A percentile compares a stretch with the other conserved stretches of the same genome.
These are phyloP conservation scores for Trialeurodes vaporariorum DNA, from an alignment of 1,140 invertebrate species.

Conservation along the genomic window DNA sequence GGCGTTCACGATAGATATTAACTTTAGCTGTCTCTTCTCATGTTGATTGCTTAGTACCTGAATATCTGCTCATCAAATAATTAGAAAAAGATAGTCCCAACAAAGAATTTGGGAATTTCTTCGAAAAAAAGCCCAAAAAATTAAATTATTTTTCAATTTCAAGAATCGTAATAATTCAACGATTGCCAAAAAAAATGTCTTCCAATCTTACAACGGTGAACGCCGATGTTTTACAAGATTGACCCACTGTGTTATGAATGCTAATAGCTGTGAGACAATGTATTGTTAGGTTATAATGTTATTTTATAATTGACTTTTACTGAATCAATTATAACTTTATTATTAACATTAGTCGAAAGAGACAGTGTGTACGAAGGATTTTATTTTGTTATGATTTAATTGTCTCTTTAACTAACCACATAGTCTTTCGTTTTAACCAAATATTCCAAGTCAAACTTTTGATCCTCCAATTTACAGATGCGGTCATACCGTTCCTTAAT, in stretches of 20 bases:
- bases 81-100: no score
- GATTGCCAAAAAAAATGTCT: no score
- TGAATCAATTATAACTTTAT: not conserved
- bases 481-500: constrained; percentile 77
- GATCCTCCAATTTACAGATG: constrained; percentile 78
- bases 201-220: no score
- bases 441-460: constrained; percentile 97
- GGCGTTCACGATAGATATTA: no score
- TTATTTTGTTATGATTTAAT: constrained; percentile 8
- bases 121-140: no score
- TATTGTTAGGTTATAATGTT: not conserved
- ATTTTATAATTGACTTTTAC: not conserved
- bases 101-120: no score
- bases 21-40: no score
- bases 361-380: constrained; percentile 8
- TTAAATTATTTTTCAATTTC: no score
- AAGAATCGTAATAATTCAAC: no score
- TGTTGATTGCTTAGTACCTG: no score
- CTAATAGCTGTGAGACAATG: not conserved
- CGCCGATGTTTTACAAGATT: not conserved
- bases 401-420: constrained; percentile 50
- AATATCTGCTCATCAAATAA: no score
- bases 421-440: constrained; percentile 94
- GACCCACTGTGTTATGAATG: not conserved
- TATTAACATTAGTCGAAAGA: constrained; percentile 12